Evolutionary conservation across 1,140 invertebrate genomes (phyloP), one percentile per base, ranked within the genome.

Genomic region (Drosophila nebulosa): DNA sequence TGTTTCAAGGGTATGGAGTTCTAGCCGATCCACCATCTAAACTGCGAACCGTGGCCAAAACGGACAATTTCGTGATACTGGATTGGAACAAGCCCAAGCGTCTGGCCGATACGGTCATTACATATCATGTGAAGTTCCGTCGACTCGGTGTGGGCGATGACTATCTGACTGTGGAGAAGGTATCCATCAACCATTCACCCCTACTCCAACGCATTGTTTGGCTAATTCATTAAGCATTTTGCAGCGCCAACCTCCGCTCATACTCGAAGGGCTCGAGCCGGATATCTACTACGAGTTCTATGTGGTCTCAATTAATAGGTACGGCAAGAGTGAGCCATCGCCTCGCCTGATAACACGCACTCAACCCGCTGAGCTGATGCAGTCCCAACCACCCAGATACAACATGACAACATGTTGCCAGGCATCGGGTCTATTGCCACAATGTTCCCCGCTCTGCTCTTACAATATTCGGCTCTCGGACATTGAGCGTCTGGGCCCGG

Each of bases 1-100:
- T 97, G 4, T 93, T 97, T 69, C 95, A 96, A 92, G 95, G 96
- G 4, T 97, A 97, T 85, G 96, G 96, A 1, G 96, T 97, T 0
- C 92, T 97, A 1, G 95, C 96, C 0, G 94, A 95, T 32, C 92
- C 94, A 12, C 96, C 96, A 0, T 93, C 92, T 0, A 92, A 93
- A 53, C 91, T 97, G 1, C 93, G 94, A 55, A 93, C 97, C 1
- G 94, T 95, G 16, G 95, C 95, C 80, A 93, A 96, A 42, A 94
- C 95, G 67, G 93, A 94, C 1, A 94, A 94, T 80, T 97, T 95
- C 90, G 96, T 95, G 0, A 94, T 97, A 30, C 85, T 97, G 0
- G 95, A 95, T 74, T 97, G 96, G 96, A 93, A 94, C 1, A 86
- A 94, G n/a, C 96, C 96, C 0, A 93, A 93, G 56, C 93, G 92